Conservation (phyloP, 2,888 invertebrate genomes). For the Tenthredo distinguenda region DNA sequence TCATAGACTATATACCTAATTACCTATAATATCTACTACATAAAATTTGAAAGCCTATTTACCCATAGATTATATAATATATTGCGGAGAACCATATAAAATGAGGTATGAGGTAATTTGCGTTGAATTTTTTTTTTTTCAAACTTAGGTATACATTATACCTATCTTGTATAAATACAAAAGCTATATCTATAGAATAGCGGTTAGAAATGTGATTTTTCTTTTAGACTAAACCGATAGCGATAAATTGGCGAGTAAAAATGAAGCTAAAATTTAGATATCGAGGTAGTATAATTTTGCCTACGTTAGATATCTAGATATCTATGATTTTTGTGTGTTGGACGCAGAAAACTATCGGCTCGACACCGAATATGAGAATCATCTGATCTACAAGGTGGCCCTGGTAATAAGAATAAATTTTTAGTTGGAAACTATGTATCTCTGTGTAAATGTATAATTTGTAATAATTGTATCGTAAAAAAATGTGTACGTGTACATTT, state of each 20-base stretch:
- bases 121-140: not conserved
- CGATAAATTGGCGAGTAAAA: not conserved
- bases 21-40: not conserved
- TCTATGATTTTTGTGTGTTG: constrained; percentile 76
- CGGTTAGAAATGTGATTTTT: not conserved
- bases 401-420: constrained; percentile 81
- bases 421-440: constrained; percentile 17
- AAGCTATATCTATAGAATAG: not conserved
- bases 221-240: not conserved
- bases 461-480: constrained; percentile 47
- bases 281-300: constrained; percentile 29
- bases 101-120: not conserved
- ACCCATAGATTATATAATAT: not conserved
- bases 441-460: constrained; percentile 49
- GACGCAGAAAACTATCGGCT: constrained; percentile 97
- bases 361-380: constrained; percentile 98
- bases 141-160: not conserved
- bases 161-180: not conserved
- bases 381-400: constrained; percentile 98
- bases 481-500: not conserved
- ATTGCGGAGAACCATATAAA: not conserved
- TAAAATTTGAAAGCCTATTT: not conserved
- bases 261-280: constrained; percentile 10
- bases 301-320: constrained; percentile 61
- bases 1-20: constrained; percentile 55